Evolutionary conservation across 2,113 vertebrate genomes (phyloP).

Genomic region (Scalopus aquaticus): DNA sequence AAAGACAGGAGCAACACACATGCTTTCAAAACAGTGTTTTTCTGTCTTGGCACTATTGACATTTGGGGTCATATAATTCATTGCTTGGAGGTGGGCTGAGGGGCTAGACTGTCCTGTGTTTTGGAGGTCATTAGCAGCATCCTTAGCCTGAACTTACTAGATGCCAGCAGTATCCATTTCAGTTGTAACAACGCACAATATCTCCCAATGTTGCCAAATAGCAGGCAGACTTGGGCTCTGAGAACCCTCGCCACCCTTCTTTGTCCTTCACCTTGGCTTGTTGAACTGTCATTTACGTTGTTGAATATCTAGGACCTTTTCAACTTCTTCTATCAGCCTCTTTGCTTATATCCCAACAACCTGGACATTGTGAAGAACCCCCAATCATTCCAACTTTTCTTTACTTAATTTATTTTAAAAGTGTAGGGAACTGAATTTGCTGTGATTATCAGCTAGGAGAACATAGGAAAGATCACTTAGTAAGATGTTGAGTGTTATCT

Average conservation of each 20-base stretch:
- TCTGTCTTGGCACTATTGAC: neutral
- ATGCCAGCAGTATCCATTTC: neutral
- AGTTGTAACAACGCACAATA: neutral
- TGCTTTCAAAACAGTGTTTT: neutral
- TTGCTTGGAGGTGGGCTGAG: neutral
- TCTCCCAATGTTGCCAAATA: neutral
- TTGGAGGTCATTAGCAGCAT: neutral
- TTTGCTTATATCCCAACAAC: neutral
- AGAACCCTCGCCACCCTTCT: neutral
- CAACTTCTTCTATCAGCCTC: neutral
- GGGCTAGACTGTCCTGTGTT: neutral
- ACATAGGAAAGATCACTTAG: neutral
- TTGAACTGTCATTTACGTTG: neutral
- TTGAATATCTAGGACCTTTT: neutral
- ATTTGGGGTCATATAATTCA: neutral
- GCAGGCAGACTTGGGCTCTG: too few species aligned
- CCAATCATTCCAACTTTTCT: neutral
- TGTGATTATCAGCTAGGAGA: conserved; percentile 42
- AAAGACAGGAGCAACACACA: neutral
- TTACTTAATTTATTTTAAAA: neutral
- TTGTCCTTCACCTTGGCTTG: neutral
- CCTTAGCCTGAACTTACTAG: too few species aligned
- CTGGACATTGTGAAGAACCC: neutral
- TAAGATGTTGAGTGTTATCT: conserved; percentile 64
- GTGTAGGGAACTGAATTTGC: conserved; percentile 16